Base-by-base conservation (phyloP, 2,888 invertebrate species). In the Acrobasis suavella region DNA sequence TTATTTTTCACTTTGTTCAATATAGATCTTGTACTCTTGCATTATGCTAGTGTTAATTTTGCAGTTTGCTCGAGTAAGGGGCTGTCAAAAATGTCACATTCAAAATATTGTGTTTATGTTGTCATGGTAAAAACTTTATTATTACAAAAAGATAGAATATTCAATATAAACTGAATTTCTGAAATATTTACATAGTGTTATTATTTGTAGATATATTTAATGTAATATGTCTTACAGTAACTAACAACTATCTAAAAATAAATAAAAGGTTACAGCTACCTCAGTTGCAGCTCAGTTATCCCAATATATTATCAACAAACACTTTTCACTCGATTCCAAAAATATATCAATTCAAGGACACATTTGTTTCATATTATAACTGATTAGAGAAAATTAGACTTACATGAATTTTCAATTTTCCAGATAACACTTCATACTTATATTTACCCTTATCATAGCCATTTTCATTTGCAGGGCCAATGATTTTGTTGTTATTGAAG, bases 371-470 rank as follows among this genome's bases (percentile, higher is more conserved):
- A 54, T 38, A 22, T 22, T 22, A 2, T 3, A 9, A 37, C 1
- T 3, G 16, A 9, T 9, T 55, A 16, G 3, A 42, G 1, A 9
- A 39, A n/a, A 1, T 38, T 39, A 38, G 68, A 89, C 93, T 93
- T 83, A 95, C 95, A 92, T 93, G 91, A 69, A 95, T 95, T 62
- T 90, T 92, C 49, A 95, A 91, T 73, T 93, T 94, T 70, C 95
- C 95, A 58, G 95, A 94, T 55, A 95, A 85, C 12, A 95, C 94
- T 85, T 95, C 94, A 84, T 95, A 95, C 76, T 94, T 94, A 77
- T 94, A 95, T 82, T 95, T 95, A 56, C 88, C 85, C 68, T 87
- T 89, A 81, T 95, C 93, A 76, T 93, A 91, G 50, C 85, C 73
- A 86, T 94, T 95, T 49, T 93, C 94, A 56, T 42, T 56, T 15